phyloP scores from a whole-genome alignment of 2,113 vertebrate species.

The Penelope pileata region DNA sequence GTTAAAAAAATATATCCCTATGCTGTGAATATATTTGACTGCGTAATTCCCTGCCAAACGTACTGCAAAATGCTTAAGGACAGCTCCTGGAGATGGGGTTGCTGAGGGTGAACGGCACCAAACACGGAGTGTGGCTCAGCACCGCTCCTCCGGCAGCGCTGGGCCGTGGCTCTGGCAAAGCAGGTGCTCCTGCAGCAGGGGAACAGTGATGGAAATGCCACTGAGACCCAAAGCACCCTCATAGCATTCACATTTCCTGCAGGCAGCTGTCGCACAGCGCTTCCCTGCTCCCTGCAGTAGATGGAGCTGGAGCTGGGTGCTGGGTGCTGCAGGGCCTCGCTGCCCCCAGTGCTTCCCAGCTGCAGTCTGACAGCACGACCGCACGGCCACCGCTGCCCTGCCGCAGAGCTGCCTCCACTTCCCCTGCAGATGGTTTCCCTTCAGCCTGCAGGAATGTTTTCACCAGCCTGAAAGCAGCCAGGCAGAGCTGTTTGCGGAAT shows the following conservation, averaged over 20 bases:
- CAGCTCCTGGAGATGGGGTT: neutral
- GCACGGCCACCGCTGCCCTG: neutral
- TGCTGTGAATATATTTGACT: slow-evolving; percentile 1
- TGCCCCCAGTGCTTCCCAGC: neutral
- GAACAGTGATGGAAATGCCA: neutral
- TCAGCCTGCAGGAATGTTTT: neutral
- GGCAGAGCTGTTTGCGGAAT: neutral
- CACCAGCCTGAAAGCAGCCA: neutral
- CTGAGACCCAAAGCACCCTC: neutral
- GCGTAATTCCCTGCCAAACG: slow-evolving; percentile 37
- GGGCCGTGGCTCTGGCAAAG: accelerated
- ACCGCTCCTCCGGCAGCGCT: neutral
- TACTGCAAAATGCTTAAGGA: slow-evolving; percentile 33
- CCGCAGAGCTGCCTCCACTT: neutral
- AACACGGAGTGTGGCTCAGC: neutral
- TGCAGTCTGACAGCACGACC: accelerated
- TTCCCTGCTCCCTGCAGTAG: neutral
- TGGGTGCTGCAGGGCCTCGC: neutral
- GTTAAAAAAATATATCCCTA: neutral
- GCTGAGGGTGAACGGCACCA: neutral
- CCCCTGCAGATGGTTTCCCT: neutral
- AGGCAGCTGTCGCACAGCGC: neutral
- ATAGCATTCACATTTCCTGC: neutral
- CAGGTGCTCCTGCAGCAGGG: neutral
- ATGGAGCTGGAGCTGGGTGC: neutral